Conservation (phyloP, 35 echinoderm and acorn worm species). For the Chiridota heheva region DNA sequence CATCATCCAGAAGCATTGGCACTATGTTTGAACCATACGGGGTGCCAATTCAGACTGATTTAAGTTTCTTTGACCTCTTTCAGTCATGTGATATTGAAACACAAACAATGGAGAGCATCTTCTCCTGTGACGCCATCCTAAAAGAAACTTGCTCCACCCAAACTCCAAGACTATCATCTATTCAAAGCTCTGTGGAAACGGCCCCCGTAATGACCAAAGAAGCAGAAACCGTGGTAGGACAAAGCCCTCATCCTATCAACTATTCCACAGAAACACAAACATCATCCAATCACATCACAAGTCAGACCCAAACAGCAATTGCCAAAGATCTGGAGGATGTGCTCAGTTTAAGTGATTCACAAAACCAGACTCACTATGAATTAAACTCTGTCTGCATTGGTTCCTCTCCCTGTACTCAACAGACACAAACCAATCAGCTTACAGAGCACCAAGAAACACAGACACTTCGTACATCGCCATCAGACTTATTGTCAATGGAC, state of each 20-base stretch:
- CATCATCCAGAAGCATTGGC: constrained; percentile 34
- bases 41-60: constrained; percentile 38
- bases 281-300: no score
- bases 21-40: constrained; percentile 23
- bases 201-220: no score
- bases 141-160: constrained; percentile 27
- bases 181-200: no score
- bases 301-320: no score
- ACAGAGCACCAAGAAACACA: constrained; percentile 27
- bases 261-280: no score
- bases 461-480: constrained; percentile 1
- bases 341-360: no score
- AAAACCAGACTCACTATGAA: no score
- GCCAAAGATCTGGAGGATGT: no score
- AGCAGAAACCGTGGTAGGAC: no score
- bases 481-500: constrained; percentile 31
- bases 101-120: constrained; percentile 45
- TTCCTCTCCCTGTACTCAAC: constrained; percentile 25
- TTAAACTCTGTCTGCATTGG: no score
- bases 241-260: no score
- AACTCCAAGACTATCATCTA: no score
- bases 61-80: constrained; percentile 29
- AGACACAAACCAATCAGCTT: not conserved
- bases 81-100: constrained; percentile 37
- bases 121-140: constrained; percentile 3